These are phyloP conservation scores for Falco peregrinus DNA, from an alignment of 2,797 vertebrate genomes.

Conservation along the genomic window DNA sequence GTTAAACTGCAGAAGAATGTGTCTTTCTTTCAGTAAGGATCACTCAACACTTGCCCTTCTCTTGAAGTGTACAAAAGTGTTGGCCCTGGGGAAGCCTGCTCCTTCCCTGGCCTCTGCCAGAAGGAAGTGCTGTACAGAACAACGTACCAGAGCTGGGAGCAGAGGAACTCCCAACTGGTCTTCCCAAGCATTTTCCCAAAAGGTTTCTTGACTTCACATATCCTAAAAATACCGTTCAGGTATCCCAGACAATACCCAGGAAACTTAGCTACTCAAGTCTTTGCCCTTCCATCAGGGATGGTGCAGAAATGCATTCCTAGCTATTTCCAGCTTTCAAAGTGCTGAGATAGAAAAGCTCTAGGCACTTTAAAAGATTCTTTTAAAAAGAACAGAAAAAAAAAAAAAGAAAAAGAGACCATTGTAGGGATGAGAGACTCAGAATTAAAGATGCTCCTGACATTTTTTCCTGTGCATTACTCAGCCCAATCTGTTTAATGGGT, in stretches of 20 bases:
- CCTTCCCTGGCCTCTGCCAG: neutral
- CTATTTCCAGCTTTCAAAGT: conserved; percentile 14
- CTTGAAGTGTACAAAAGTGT: neutral
- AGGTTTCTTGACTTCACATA: neutral
- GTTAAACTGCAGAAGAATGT: conserved; percentile 45
- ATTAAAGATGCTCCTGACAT: conserved; percentile 53
- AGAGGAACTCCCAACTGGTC: neutral
- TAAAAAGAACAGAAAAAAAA: neutral
- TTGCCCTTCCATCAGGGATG: neutral
- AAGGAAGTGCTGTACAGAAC: neutral
- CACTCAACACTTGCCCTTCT: conserved; percentile 26
- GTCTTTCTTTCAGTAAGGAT: conserved; percentile 60
- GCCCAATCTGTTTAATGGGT: conserved; percentile 75
- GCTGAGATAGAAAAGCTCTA: neutral
- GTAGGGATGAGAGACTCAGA: conserved; percentile 45
- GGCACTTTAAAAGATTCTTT: conserved; percentile 9
- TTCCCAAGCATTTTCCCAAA: neutral
- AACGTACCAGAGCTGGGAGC: neutral
- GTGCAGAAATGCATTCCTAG: neutral
- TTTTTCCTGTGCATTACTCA: conserved; percentile 68
- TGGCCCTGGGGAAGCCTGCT: neutral
- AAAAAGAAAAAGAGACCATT: neutral
- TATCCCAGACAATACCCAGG: neutral
- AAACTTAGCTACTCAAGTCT: neutral
- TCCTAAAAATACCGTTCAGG: neutral